These are phyloP conservation scores for Planococcus citri DNA, from an alignment of 1,140 invertebrate species.

Conservation along the genomic window DNA sequence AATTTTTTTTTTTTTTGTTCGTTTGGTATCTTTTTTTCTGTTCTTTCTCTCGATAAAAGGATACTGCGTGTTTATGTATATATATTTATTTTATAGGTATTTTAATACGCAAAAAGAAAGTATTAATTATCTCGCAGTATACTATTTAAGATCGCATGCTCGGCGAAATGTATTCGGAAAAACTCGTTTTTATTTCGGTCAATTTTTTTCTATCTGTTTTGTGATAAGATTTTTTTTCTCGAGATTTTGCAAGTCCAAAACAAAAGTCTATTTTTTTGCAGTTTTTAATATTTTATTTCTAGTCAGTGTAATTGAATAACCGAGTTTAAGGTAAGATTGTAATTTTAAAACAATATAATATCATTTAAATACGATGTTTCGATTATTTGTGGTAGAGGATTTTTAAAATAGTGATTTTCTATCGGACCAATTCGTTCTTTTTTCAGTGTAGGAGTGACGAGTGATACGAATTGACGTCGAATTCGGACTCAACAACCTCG, in stretches of 20 bases:
- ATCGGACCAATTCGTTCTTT: too few species aligned
- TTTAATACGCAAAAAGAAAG: neutral
- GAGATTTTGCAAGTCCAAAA: neutral
- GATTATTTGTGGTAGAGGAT: too few species aligned
- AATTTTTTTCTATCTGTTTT: neutral
- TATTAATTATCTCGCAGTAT: conserved; percentile 3
- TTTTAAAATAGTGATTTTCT: too few species aligned
- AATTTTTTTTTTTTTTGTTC: neutral
- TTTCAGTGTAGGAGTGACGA: too few species aligned
- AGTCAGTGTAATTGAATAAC: conserved; percentile 18
- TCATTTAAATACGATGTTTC: too few species aligned
- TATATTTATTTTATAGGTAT: neutral
- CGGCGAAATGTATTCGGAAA: neutral
- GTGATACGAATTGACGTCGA: too few species aligned
- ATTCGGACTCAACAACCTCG: too few species aligned
- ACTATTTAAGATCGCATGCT: neutral
- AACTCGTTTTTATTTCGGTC: neutral
- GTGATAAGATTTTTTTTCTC: conserved; percentile 12
- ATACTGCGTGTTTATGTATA: neutral
- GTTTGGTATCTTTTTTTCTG: neutral
- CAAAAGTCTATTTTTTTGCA: neutral
- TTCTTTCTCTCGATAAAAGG: neutral
- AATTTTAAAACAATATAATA: conserved; percentile 14
- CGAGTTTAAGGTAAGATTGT: conserved; percentile 7
- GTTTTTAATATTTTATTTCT: conserved; percentile 15